Base-by-base conservation (phyloP, 2,113 vertebrate species). In the Chaenocephalus aceratus region DNA sequence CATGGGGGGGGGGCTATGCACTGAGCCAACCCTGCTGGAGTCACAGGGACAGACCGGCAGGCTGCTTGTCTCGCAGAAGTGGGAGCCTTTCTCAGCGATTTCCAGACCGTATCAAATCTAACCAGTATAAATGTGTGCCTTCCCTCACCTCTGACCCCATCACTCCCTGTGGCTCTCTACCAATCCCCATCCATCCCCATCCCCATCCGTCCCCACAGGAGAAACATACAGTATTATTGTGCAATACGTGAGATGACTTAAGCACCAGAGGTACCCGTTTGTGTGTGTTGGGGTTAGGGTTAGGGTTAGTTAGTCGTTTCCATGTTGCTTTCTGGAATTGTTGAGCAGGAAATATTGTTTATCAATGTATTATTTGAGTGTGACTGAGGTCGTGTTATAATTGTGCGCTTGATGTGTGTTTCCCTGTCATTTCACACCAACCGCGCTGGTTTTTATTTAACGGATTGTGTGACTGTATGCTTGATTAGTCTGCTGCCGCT, bases 61-160 rank as follows among this genome's bases (percentile, higher is more conserved):
- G 45, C 74, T 75, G 71, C 78, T 82, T 13, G 63, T 85, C 72
- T 79, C 76, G 72, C 53, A 80, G 72, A 79, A 88, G 75, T 75
- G 66, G 63, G 23, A 70, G 84, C 82, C 67, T 85, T 82, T 75
- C 87, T 81, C 84, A 82, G 84, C 86, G 82, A 86, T 91, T 93
- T 89, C 84, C 82, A 63, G 65, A 63, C 78, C 82, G 80, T 91
- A 91, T 91, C 91, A 70, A 78, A 85, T 86, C 82, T 79, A 81
- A 92, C 84, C 66, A 68, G 84, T 84, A 85, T 79, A 87, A 90
- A 91, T 88, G 72, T 73, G 80, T 58, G 59, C 72, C 60, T 79
- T 82, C 75, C 76, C 26, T 77, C 64, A 65, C 68, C 82, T 52
- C 66, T 83, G 82, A 88, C 80, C 86, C 83, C 80, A 75, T 85